phyloP scores from a whole-genome alignment of 2,888 invertebrate genomes.

The Dasysyrphus tricinctus region DNA sequence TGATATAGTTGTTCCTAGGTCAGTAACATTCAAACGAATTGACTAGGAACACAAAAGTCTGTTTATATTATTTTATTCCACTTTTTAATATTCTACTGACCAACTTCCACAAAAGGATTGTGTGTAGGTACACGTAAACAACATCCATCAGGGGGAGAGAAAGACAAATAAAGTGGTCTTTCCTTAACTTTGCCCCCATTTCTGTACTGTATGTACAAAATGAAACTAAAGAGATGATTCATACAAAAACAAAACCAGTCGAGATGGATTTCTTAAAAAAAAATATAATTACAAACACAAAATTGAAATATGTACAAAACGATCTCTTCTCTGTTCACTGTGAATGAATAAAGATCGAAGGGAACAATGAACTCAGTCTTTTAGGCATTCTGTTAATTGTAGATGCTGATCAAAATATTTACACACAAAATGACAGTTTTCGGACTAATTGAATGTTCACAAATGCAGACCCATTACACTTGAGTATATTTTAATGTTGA shows the following conservation, averaged over 20 bases:
- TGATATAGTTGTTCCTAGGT: constrained; percentile 3
- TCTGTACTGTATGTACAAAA: constrained; percentile 5
- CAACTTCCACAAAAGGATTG: not conserved
- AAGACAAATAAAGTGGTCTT: constrained; percentile 15
- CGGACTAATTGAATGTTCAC: not conserved
- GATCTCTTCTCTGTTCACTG: not conserved
- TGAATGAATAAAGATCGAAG: not conserved
- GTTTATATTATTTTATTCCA: not conserved
- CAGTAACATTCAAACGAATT: not conserved
- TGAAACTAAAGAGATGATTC: constrained; percentile 3
- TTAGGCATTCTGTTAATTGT: constrained; percentile 1
- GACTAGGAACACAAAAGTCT: not conserved
- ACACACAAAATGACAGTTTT: not conserved
- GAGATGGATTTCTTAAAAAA: constrained; percentile 4
- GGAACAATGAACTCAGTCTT: constrained; percentile 31
- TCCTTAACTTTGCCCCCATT: constrained; percentile 36
- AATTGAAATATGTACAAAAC: not conserved
- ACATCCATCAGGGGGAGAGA: not conserved
- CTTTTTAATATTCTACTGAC: constrained; percentile 10
- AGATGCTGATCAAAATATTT: constrained; percentile 6
- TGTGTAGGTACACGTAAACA: constrained; percentile 8
- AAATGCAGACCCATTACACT: not conserved
- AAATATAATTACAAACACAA: not conserved
- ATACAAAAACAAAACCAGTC: not conserved
- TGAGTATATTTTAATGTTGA: not conserved